phyloP scores from a whole-genome alignment of 2,113 vertebrate genomes.

The Morone chrysops region DNA sequence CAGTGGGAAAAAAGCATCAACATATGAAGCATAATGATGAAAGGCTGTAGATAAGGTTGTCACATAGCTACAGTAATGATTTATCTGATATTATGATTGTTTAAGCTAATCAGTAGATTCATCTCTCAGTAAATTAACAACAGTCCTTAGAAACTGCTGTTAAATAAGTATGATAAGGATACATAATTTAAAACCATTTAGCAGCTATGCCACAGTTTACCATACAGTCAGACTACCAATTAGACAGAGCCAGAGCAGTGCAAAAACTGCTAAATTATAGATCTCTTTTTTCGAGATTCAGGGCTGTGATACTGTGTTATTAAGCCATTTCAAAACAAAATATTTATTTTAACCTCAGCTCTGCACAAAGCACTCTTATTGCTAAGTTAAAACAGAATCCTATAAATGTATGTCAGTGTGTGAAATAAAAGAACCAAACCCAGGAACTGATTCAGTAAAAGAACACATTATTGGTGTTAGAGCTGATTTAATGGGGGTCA shows the following conservation, averaged over 20 bases:
- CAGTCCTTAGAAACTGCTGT: neutral
- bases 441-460: neutral
- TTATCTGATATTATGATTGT: constrained; percentile 57
- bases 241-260: neutral
- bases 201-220: neutral
- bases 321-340: neutral
- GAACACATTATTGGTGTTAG: neutral
- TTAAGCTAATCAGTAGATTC: constrained; percentile 29
- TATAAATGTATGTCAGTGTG: neutral
- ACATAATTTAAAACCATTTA: constrained; percentile 21
- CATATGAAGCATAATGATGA: constrained; percentile 42
- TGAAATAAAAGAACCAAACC: neutral
- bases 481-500: neutral
- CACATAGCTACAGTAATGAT: constrained; percentile 52
- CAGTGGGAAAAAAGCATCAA: constrained; percentile 21
- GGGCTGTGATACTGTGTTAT: neutral
- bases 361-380: neutral
- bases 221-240: constrained; percentile 9
- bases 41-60: constrained; percentile 73
- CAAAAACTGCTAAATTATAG: neutral
- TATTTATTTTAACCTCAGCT: neutral
- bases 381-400: neutral
- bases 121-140: constrained; percentile 25
- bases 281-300: neutral
- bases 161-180: constrained; percentile 4